Percentiles rank a stretch among this genome's conserved stretches.
These are phyloP conservation scores for Raja brachyura DNA, from an alignment of 2,113 vertebrate genomes.

Conservation along the genomic window DNA sequence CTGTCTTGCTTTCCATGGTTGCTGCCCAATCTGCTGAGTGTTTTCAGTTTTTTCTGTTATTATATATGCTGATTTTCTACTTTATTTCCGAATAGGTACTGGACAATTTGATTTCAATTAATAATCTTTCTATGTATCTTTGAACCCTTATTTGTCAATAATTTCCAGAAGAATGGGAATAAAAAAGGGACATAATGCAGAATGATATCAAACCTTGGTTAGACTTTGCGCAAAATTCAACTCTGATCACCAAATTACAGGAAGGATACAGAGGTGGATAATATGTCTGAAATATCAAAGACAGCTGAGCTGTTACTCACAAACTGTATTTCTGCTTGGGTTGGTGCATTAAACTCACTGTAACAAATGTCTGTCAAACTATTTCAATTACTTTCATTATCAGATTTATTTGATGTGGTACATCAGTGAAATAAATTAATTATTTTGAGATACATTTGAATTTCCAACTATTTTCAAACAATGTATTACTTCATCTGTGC, in stretches of 20 bases:
- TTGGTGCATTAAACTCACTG: neutral
- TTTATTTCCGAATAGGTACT: no score
- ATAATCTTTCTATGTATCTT: neutral
- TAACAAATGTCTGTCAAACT: neutral
- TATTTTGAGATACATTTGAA: constrained; percentile 1
- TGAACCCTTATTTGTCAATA: no score
- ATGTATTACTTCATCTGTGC: neutral
- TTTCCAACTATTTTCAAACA: constrained; percentile 13
- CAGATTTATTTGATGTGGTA: neutral
- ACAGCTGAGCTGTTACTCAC: no score
- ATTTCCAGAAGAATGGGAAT: no score
- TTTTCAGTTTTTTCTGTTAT: no score
- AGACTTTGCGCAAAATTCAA: no score
- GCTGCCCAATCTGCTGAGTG: no score
- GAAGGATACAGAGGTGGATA: neutral
- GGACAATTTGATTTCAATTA: neutral
- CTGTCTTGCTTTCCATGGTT: no score
- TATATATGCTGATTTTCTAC: no score
- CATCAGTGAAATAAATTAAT: neutral
- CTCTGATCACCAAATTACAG: no score
- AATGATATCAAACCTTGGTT: no score
- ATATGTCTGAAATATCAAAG: neutral
- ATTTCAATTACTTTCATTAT: neutral
- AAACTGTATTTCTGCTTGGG: neutral
- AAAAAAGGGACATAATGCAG: no score